These are phyloP conservation scores for Pionites leucogaster DNA, from an alignment of 2,113 vertebrate species.

Conservation along the genomic window DNA sequence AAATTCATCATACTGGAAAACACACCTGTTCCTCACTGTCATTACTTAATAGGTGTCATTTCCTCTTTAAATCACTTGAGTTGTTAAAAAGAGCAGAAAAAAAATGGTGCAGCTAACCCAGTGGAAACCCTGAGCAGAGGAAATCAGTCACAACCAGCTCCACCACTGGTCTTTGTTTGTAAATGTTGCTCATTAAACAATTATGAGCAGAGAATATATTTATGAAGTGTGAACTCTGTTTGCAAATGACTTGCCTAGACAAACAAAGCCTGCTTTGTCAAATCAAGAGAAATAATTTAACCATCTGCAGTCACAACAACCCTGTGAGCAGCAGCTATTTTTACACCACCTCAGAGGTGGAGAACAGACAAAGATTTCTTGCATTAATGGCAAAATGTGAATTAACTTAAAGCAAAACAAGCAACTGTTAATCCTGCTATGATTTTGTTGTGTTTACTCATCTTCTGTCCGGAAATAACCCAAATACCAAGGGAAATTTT, in stretches of 20 bases:
- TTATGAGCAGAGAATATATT: conserved; percentile 22
- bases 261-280: conserved; percentile 17
- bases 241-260: conserved; percentile 11
- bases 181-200: conserved; percentile 17
- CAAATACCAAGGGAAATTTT: neutral
- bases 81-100: neutral
- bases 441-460: neutral
- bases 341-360: neutral
- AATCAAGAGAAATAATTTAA: conserved; percentile 13
- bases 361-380: neutral
- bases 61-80: neutral
- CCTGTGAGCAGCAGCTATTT: neutral
- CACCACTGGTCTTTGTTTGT: neutral
- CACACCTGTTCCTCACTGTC: neutral
- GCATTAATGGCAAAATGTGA: neutral
- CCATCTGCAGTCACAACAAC: neutral
- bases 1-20: neutral
- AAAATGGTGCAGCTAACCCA: neutral
- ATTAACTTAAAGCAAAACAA: neutral
- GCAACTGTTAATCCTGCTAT: neutral
- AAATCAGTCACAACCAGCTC: neutral
- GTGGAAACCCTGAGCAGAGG: neutral
- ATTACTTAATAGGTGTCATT: neutral
- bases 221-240: neutral
- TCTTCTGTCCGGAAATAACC: neutral